phyloP scores from a whole-genome alignment of 2,888 invertebrate genomes.

The Anarsia innoxiella region DNA sequence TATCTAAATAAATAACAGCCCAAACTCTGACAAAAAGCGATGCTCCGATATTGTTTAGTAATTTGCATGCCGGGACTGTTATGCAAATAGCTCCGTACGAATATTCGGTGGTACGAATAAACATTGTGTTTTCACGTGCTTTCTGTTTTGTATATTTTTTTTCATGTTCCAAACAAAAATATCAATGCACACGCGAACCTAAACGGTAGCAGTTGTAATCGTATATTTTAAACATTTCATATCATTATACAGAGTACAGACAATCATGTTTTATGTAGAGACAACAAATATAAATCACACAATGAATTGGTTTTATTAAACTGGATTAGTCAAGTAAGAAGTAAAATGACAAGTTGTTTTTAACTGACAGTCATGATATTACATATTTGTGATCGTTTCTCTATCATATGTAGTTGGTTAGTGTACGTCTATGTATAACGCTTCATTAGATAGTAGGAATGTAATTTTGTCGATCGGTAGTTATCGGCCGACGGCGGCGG shows the following conservation, averaged over 20 bases:
- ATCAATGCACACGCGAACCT: conserved; percentile 7
- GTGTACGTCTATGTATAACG: conserved; percentile 22
- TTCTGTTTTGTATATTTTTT: conserved; percentile 13
- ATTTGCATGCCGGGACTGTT: conserved; percentile 18
- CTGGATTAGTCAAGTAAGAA: no score
- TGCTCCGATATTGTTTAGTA: conserved; percentile 16
- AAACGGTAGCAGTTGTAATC: no score
- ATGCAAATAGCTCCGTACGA: conserved; percentile 19
- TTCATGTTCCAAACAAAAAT: conserved; percentile 1
- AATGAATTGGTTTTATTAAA: no score
- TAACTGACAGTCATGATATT: no score
- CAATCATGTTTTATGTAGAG: no score
- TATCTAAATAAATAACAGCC: conserved; percentile 14
- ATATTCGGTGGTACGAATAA: conserved; percentile 19
- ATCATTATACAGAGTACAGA: no score
- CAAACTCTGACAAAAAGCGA: conserved; percentile 12
- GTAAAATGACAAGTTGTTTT: no score
- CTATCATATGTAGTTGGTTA: no score
- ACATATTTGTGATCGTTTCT: conserved; percentile 20
- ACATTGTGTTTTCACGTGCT: conserved; percentile 21
- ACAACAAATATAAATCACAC: no score
- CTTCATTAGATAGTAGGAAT: conserved; percentile 54
- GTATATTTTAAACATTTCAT: no score
- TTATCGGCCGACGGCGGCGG: conserved; percentile 16
- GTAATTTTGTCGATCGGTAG: conserved; percentile 38